Conservation (phyloP, 2,888 invertebrate genomes). For the Drosophila koepferae region DNA sequence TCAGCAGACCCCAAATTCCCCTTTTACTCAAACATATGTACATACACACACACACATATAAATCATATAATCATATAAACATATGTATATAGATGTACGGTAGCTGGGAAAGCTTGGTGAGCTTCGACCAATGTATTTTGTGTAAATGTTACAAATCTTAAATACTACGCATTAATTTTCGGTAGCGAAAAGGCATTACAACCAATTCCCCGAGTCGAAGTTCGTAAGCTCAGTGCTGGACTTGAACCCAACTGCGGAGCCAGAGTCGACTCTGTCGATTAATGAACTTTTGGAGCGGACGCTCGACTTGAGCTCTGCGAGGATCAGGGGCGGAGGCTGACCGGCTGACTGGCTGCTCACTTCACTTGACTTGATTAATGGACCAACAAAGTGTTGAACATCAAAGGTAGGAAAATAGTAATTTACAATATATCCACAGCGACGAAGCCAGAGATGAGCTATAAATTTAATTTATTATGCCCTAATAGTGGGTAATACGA, state of each 20-base stretch:
- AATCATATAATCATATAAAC: too few species aligned
- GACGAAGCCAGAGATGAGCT: conserved; percentile 40
- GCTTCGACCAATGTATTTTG: conserved; percentile 40
- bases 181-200: conserved; percentile 82
- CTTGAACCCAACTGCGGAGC: conserved; percentile 41
- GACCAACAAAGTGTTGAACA: conserved; percentile 74
- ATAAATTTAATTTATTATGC: conserved; percentile 61
- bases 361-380: conserved; percentile 68
- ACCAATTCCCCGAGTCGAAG: conserved; percentile 39
- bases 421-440: conserved; percentile 67
- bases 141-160: conserved; percentile 61
- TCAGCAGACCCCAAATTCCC: conserved; percentile 34
- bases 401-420: conserved; percentile 74
- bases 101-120: conserved; percentile 56
- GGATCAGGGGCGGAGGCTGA: conserved; percentile 54
- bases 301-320: conserved; percentile 23
- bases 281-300: conserved; percentile 46
- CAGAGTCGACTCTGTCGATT: conserved; percentile 16
- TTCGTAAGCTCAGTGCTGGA: conserved; percentile 21
- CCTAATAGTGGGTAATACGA: conserved; percentile 23
- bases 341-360: conserved; percentile 37
- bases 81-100: conserved; percentile 34
- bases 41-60: background rate
- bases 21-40: background rate
- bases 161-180: conserved; percentile 83